Evolutionary conservation across 1,140 invertebrate species (phyloP).

Genomic region (Cataglyphis hispanica): DNA sequence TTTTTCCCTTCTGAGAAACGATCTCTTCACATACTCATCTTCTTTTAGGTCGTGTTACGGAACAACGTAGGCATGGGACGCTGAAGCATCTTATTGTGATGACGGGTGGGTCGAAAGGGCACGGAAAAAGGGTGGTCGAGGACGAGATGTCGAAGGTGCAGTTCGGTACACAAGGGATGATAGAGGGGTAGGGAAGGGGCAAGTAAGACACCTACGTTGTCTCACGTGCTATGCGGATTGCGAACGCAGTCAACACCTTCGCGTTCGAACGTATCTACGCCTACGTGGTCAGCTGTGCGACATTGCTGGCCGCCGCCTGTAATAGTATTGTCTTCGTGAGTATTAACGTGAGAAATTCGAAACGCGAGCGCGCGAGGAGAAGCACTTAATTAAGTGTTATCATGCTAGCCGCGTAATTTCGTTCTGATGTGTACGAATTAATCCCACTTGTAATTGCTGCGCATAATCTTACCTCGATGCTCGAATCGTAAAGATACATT

Average conservation of each 20-base stretch:
- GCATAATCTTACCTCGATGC: background rate
- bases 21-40: background rate
- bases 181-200: too few relatives aligned
- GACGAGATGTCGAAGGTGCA: background rate
- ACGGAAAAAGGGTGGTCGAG: background rate
- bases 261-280: background rate
- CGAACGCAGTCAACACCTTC: constrained; percentile 43
- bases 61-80: constrained; percentile 4
- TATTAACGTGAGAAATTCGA: constrained; percentile 64
- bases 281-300: background rate
- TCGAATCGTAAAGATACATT: background rate
- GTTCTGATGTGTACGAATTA: constrained; percentile 70
- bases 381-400: constrained; percentile 70
- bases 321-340: constrained; percentile 48
- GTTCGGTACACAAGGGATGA: background rate
- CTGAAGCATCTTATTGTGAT: background rate
- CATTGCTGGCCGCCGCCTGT: constrained; percentile 11
- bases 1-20: background rate
- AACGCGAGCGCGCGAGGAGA: constrained; percentile 42
- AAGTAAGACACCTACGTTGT: background rate
- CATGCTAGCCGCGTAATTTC: constrained; percentile 58
- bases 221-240: constrained; percentile 19
- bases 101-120: background rate
- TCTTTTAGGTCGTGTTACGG: background rate
- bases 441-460: constrained; percentile 43